phyloP scores from a whole-genome alignment of 2,888 invertebrate genomes.

The Aquatica leii region DNA sequence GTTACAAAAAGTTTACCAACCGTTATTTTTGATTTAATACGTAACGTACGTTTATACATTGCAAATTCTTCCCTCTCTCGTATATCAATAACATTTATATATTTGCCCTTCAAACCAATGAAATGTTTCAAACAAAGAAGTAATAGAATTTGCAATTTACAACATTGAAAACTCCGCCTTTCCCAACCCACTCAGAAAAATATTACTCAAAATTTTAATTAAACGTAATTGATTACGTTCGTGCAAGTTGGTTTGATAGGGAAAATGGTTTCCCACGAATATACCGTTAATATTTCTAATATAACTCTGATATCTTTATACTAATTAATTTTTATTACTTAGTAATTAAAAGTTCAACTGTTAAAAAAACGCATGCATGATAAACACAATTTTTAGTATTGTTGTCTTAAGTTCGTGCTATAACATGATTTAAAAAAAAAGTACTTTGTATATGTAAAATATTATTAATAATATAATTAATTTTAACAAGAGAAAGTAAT shows the following conservation, averaged over 20 bases:
- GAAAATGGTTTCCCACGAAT: conserved; percentile 29
- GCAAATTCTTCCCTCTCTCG: no score
- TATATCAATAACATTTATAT: background rate
- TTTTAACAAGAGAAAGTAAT: no score
- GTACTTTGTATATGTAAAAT: no score
- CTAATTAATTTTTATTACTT: conserved; percentile 24
- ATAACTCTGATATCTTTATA: conserved; percentile 11
- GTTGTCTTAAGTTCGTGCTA: no score
- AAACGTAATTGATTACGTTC: conserved; percentile 26
- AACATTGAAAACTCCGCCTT: conserved; percentile 27
- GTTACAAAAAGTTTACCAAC: no score
- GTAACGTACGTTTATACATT: no score
- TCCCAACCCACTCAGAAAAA: conserved; percentile 24
- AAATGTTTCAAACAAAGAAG: conserved; percentile 4
- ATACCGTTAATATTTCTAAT: conserved; percentile 25
- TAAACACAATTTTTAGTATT: no score
- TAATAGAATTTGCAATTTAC: conserved; percentile 21
- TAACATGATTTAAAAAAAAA: no score
- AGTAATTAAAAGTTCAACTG: conserved; percentile 10
- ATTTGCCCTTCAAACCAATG: conserved; percentile 20
- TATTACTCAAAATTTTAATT: conserved; percentile 25
- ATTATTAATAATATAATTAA: no score
- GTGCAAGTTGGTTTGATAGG: conserved; percentile 21
- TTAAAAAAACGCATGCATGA: no score
- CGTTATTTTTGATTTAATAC: no score